Evolutionary conservation across 2,888 invertebrate genomes (phyloP), one percentile per base, ranked within the genome.

Genomic region (Xylota segnis): DNA sequence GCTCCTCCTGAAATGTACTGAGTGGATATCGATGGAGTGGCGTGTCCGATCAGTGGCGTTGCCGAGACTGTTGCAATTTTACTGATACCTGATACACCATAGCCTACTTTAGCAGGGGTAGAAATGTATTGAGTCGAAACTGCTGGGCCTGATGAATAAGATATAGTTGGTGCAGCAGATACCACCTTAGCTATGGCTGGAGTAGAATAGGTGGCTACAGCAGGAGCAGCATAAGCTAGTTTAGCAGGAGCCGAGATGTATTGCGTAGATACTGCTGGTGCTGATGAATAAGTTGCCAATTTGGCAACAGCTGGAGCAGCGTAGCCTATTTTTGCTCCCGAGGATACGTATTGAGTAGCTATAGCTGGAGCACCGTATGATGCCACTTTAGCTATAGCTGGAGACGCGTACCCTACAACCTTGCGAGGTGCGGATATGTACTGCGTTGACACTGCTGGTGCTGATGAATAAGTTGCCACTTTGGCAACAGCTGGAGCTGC

Each of bases 41-140:
- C 23, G 3, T 23, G 23, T 23, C 2, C 23, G 3, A 23, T 23
- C 23, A 23, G 89, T 74, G 5, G 86, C 34, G 88, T 84, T 1
- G 87, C 83, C 0, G 87, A 76, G 34, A 43, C 14, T 34, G 84
- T 82, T 27, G 37, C 71, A 29, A 54, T 79, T 18, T 63, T 83
- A 14, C 87, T 50, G n/a, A 90, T 34, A 4, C 88, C 83, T 0
- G 89, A 90, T 2, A 89, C 87, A 14, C 14, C 43, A 5, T 43
- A 50, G 7, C 74, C 92, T 1, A 93, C 92, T 0, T 93, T 93
- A 0, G 93, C 87, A 0, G 89, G 89, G 1, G 14, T 5, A 12
- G 43, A 43, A 43, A 43, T 6, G 5, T 43, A 43, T 14, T 43
- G 43, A 2, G 43, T 14, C 9, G 34, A 34, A 34, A 34, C 34